A percentile compares a stretch with the other conserved stretches of the same genome.
Conservation (phyloP, 2,888 invertebrate genomes). For the Rhagium mordax region DNA sequence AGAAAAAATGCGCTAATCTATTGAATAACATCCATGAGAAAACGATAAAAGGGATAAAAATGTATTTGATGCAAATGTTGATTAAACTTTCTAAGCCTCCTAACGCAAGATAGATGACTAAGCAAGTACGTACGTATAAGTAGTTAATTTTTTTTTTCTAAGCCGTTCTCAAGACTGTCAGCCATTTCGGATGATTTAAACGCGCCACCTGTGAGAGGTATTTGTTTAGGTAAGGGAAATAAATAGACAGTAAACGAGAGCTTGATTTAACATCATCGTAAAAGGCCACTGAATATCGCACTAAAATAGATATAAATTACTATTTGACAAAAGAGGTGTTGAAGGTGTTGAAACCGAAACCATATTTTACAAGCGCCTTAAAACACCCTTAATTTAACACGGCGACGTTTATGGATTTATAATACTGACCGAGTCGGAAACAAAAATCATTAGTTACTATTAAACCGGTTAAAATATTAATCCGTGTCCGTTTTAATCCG, state of each 20-base stretch:
- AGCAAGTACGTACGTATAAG: not conserved
- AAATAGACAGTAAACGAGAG: not conserved
- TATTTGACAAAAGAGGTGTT: no score
- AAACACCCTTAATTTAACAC: no score
- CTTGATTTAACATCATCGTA: not conserved
- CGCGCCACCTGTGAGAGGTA: not conserved
- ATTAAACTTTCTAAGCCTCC: not conserved
- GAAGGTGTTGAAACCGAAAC: no score
- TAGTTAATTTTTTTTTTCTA: not conserved
- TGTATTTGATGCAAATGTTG: constrained; percentile 11
- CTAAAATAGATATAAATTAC: no score
- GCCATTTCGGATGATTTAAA: not conserved
- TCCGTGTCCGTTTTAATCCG: no score
- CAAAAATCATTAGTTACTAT: no score
- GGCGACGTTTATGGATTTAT: no score
- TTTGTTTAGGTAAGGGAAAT: not conserved
- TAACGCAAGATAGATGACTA: constrained; percentile 8
- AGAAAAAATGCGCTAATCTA: constrained; percentile 22
- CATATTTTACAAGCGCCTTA: not conserved
- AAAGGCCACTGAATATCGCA: not conserved
- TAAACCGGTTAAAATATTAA: no score
- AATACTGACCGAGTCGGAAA: no score
- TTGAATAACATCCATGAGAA: constrained; percentile 20
- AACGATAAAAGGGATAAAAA: constrained; percentile 19
- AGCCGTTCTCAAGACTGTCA: not conserved